phyloP scores from a whole-genome alignment of 2,797 vertebrate species.

The Takifugu rubripes region DNA sequence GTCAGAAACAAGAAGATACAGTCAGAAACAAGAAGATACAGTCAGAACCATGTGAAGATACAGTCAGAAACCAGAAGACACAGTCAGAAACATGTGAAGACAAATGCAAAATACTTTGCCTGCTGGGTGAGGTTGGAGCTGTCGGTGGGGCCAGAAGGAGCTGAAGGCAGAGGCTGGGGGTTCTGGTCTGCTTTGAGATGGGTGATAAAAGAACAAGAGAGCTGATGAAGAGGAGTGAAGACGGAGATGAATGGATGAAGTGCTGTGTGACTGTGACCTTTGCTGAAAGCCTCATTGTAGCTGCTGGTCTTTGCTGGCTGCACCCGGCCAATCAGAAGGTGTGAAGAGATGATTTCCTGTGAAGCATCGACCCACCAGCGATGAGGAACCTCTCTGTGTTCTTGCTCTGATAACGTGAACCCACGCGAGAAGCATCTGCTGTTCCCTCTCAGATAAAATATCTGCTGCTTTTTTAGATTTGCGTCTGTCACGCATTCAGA shows the following conservation, averaged over 20 bases:
- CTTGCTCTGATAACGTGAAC: no score
- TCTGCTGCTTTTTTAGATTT: no score
- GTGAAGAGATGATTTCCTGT: conserved; percentile 41
- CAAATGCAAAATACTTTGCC: no score
- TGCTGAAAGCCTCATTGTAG: conserved; percentile 23
- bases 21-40: no score
- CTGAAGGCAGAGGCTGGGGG: neutral
- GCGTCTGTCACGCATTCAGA: no score
- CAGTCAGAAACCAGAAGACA: no score
- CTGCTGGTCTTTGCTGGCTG: conserved; percentile 44
- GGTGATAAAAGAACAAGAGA: conserved; percentile 1
- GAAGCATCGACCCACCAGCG: neutral
- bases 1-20: no score
- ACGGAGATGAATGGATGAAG: conserved; percentile 21
- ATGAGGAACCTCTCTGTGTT: conserved; percentile 27
- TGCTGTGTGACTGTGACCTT: conserved; percentile 7
- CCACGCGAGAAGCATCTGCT: no score
- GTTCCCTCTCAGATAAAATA: no score
- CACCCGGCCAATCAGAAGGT: conserved; percentile 33
- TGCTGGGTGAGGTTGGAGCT: no score
- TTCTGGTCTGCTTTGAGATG: conserved; percentile 11
- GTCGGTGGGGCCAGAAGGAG: neutral
- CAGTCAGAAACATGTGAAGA: no score
- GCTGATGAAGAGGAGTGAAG: conserved; percentile 32
- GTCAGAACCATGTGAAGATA: no score